Evolutionary conservation across 2,888 invertebrate genomes (phyloP), one percentile per base, ranked within the genome.

Genomic region (Bunonema sp.): DNA sequence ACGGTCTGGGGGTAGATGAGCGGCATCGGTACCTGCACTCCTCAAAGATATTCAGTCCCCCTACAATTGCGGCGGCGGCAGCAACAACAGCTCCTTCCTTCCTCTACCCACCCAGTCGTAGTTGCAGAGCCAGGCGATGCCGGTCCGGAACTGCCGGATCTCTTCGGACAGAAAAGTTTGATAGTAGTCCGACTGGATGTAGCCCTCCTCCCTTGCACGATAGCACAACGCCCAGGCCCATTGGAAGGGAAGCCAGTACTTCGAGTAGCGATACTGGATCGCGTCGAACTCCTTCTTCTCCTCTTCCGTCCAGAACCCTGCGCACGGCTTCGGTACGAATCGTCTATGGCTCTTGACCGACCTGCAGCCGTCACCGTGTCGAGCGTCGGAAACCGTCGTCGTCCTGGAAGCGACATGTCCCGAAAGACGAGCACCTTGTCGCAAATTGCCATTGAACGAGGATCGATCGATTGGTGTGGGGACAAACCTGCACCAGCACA

Each of bases 1-100:
- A 56, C 55, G 8, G n/a, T n/a, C 21, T 65, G 63, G 2, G 64
- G 62, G 43, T 64, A 64, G 26, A 59, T 50, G 21, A 64, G 50
- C 2, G 64, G 64, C 20, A 64, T 53, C 2, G 64, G 64, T 5
- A 62, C 54, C n/a, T 8, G 26, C 8, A 12, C 8, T 26, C n/a
- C 16, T 7, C n/a, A 31, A 31, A 5, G 16, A 26, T 26, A 8
- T 8, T 26, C 12, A 26, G 7, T 26, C 7, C 12, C 12, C 7
- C 12, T 26, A 26, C 12, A 8, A 26, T 26, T 26, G 12, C 7
- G 12, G 12, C 19, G 7, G 18, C 7, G n/a, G 3, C 4, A 16
- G 3, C 23, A 15, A 35, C 10, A 24, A 35, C 2, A 35, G n/a
- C 8, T 21, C n/a, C n/a, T n/a, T n/a, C n/a, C n/a, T n/a, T n/a